These are phyloP conservation scores for Laterallus jamaicensis DNA, from an alignment of 2,113 vertebrate species.

Conservation along the genomic window DNA sequence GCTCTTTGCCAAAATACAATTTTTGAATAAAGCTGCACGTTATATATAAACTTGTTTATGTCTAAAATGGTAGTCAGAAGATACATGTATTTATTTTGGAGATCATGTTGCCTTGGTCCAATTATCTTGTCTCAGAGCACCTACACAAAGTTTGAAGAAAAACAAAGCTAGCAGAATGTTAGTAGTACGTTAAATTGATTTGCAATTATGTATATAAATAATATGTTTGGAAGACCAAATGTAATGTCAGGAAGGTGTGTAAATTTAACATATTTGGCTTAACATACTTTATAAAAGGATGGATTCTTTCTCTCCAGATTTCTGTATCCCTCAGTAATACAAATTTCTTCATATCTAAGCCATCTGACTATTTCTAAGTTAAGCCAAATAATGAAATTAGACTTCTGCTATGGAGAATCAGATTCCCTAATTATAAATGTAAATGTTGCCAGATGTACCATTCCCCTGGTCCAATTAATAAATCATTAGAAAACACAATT, in stretches of 20 bases:
- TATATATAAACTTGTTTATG: background rate
- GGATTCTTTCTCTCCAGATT: background rate
- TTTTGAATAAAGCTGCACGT: background rate
- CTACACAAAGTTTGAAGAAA: background rate
- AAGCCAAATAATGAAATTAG: constrained; percentile 64
- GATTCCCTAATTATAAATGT: constrained; percentile 67
- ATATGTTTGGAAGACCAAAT: background rate
- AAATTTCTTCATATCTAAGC: constrained; percentile 17
- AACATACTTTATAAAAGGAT: background rate
- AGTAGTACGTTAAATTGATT: background rate
- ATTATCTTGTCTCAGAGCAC: background rate
- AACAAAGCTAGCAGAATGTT: background rate
- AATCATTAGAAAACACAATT: constrained; percentile 72
- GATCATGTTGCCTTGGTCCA: background rate
- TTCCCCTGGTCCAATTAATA: constrained; percentile 73
- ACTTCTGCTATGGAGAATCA: constrained; percentile 17
- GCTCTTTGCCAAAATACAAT: background rate
- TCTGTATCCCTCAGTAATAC: background rate
- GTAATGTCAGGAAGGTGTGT: background rate
- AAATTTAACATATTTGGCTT: background rate
- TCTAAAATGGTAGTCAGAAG: background rate
- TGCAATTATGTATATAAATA: background rate
- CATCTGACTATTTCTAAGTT: constrained; percentile 38
- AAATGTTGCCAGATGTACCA: constrained; percentile 72
- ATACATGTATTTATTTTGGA: background rate